Base-by-base conservation (phyloP, 2,888 invertebrate species). In the Heliconius hortense region DNA sequence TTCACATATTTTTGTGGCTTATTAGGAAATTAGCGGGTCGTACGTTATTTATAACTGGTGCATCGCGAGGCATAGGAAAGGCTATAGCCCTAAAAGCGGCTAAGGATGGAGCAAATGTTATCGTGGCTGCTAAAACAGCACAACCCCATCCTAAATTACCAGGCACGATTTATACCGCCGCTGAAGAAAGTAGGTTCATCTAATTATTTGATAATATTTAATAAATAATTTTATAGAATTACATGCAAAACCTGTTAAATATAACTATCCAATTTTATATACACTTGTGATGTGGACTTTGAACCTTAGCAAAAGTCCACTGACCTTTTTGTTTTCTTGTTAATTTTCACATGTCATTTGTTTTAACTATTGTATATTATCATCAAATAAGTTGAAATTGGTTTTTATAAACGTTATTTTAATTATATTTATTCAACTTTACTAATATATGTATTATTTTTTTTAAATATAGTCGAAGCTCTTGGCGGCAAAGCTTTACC, bases 41-140 rank as follows among this genome's bases (percentile, higher is more conserved):
- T 81, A 99, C 99, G 2, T 92, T 98, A 74, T 98, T 99, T 85
- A 98, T 99, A 80, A 98, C 99, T 43, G 99, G 99, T 66, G 99
- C 98, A 24, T 98, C 98, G 73, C 95, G 99, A 82, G 99, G 99
- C 43, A 99, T 99, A 84, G 99, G 99, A 0, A 97, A 98, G 91
- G 97, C 97, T 24, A 99, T 99, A 82, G 99, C 98, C 7, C 87
- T 99, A 76, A 99, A 98, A 92, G 97, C 97, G 3, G 98, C 99
- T 0, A 96, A 95, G 88, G 98, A 98, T 95, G 98, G 98, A 43
- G 98, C 98, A 0, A 98, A 98, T 89, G 95, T 98, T 82, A 96
- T 98, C 21, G 95, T 98, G 79, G 98, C 98, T 72, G 98, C 98
- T 8, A 98, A 98, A 94, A 98, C 98, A 35, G 97, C 97, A 0